Evolutionary conservation across 2,113 vertebrate genomes (phyloP), one percentile per base, ranked within the genome.

Genomic region (Morone saxatilis): DNA sequence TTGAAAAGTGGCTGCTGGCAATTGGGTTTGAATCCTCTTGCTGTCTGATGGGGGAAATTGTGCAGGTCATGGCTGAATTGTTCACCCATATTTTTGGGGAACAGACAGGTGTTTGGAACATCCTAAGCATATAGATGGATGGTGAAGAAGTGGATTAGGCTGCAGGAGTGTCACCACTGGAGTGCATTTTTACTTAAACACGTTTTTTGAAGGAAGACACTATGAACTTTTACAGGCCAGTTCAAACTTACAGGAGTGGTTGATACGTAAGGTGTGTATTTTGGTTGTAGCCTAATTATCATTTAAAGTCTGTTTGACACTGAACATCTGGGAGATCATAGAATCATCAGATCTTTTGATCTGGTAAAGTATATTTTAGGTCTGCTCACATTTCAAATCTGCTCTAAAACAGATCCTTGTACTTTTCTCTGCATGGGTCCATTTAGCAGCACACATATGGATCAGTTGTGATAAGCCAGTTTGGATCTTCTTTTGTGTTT

Each of bases 261-360:
- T 6, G 12, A 41, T 13, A 17, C 19, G 4, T 1, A 47, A 16
- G 5, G 3, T 57, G 40, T 31, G 22, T 57, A 71, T 41, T 41
- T 16, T 14, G 20, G 19, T 12, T 36, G 5, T 31, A 31, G 31
- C 31, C 31, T 31, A 31, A 31, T 31, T 31, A 51, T 36, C 12
- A 40, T 40, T 0, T 31, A 31, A 25, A 71, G 13, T 56, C 51
- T 25, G n/a, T 47, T 17, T 14, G 19, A 4, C 43, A 1, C 31
- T 25, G 31, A 65, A 54, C 60, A 69, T 69, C 54, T 78, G 66
- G 75, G 25, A 36, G 53, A 48, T 45, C 75, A 59, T 77, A 63
- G 63, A 63, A 1, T 40, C 31, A 50, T 76, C 72, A 40, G 4
- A 20, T 62, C 16, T 38, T 17, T 48, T 61, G 25, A 73, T 16